Percentiles rank a stretch among this genome's conserved stretches.
Evolutionary conservation across 2,797 vertebrate species (phyloP).

Genomic region (Lepilemur ruficaudatus): DNA sequence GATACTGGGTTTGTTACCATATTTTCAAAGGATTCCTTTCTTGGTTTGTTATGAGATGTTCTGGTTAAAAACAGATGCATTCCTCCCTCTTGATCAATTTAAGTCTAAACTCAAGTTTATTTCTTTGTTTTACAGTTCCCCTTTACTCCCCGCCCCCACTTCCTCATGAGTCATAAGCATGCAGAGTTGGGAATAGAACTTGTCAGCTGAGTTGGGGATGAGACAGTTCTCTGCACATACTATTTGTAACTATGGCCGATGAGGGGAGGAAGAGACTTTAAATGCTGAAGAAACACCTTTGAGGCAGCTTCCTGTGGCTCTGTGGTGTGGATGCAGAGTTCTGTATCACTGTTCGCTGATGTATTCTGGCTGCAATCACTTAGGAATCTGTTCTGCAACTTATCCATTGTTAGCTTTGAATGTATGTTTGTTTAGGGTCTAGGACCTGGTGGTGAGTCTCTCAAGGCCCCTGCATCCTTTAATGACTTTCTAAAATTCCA

Average conservation of each 20-base stretch:
- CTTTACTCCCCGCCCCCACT: slow-evolving; percentile 10
- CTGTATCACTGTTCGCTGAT: not conserved
- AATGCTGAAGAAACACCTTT: slow-evolving; percentile 25
- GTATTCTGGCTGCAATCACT: slow-evolving; percentile 1
- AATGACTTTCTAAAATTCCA: slow-evolving; percentile 5
- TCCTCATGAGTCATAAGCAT: slow-evolving; percentile 56
- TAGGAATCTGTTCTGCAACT: not conserved
- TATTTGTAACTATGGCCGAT: slow-evolving; percentile 33
- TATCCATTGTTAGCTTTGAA: not conserved
- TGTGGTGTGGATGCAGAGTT: not conserved
- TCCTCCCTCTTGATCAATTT: not conserved
- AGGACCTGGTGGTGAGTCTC: not conserved
- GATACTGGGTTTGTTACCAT: not conserved
- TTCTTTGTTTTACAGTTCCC: slow-evolving; percentile 52
- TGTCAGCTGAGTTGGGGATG: slow-evolving; percentile 66
- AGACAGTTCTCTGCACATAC: slow-evolving; percentile 55
- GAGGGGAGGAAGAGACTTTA: slow-evolving; percentile 30
- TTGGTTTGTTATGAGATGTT: slow-evolving; percentile 25
- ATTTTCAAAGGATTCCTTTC: slow-evolving; percentile 39
- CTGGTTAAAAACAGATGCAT: slow-evolving; percentile 40
- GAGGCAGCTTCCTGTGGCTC: not conserved
- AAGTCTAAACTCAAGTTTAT: slow-evolving; percentile 47
- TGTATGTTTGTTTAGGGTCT: not conserved
- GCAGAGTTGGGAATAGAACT: slow-evolving; percentile 65
- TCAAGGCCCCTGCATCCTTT: not conserved